Evolutionary conservation across 2,113 vertebrate genomes (phyloP), one percentile per base, ranked within the genome.

Genomic region (Oreochromis aureus): DNA sequence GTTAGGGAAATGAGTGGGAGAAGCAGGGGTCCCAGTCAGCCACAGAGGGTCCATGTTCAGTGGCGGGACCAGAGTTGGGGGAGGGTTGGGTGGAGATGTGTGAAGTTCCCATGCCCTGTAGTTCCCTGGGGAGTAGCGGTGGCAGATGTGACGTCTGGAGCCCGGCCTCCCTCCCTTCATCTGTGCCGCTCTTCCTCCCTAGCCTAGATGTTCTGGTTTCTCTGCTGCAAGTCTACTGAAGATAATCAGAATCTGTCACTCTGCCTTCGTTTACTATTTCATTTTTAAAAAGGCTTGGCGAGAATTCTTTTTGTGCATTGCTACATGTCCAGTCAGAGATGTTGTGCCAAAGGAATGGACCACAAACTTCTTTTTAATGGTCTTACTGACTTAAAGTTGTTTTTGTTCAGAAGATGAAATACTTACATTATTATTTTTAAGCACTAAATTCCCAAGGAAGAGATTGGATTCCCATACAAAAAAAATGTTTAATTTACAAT

Each of bases 81-180:
- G 83, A 48, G 19, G 16, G 51, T 41, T 86, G 88, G 90, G 81
- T 84, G 90, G 90, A 88, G 93, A 88, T 19, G 78, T 93, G 88
- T 54, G n/a, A 89, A 71, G 94, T 97, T 97, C 96, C 94, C 96
- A 96, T 96, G 96, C 94, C 94, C 95, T 41, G 36, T 41, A 24
- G 48, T 92, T 90, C 96, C 87, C 95, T 88, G 63, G 94, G 96
- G 96, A 96, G 88, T 86, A 80, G 83, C 27, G 46, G 93, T 93
- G 94, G 94, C 96, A 97, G 96, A 96, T 96, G 96, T 96, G 94
- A 95, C 90, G 95, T 96, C 94, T 96, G 93, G 93, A 89, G 89
- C 66, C 81, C 22, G 6, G 54, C 89, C 87, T 84, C 80, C 78
- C 82, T 89, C 76, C 61, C 90, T 90, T 83, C 91, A 86, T 91